Base-by-base conservation (phyloP, 2,888 invertebrate genomes). In the Sphaeridia pumilis region DNA sequence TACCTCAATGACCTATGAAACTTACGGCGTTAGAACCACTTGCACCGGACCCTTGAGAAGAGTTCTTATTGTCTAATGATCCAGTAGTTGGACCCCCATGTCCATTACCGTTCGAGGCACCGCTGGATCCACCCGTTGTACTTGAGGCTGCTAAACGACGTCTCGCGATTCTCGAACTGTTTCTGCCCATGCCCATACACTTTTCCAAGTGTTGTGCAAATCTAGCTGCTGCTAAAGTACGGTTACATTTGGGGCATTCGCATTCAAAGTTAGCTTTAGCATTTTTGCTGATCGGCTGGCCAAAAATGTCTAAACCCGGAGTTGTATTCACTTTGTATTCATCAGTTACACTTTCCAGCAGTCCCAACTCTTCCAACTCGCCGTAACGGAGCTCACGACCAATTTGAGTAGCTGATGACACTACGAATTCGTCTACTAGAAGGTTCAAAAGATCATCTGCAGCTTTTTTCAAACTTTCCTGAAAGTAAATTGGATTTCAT, bases 171-270 rank as follows among this genome's bases (percentile, higher is more conserved):
- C 92, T 78, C 0, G 87, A 88, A 65, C 87, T 87, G 69, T 86
- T 89, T 52, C 88, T 78, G 0, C 92, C 90, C 86, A 90, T 88
- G 5, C 92, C 90, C 88, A 93, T 90, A 71, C 93, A 94, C 69
- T 86, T 87, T 69, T 89, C 92, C 50, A 94, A 73, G 72, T 94
- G 93, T 1, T 88, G 87, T 4, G 92, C 92, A 71, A 94, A 93
- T 56, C 88, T 77, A 3, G 83, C 82, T 0, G 87, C 87, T 0
- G 87, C 86, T 25, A 85, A 77, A 41, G 77, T 82, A 51, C 86
- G 74, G 57, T 84, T 81, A 67, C 88, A 89, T 68, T 83, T 86
- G 0, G 87, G 87, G 70, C 89, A 89, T 0, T 81, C 78, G 69
- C 87, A 87, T 67, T 90, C 88, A 63, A 84, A 82, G 5, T 84